phyloP scores from a whole-genome alignment of 1,140 invertebrate genomes.

The Drosophila obscura region DNA sequence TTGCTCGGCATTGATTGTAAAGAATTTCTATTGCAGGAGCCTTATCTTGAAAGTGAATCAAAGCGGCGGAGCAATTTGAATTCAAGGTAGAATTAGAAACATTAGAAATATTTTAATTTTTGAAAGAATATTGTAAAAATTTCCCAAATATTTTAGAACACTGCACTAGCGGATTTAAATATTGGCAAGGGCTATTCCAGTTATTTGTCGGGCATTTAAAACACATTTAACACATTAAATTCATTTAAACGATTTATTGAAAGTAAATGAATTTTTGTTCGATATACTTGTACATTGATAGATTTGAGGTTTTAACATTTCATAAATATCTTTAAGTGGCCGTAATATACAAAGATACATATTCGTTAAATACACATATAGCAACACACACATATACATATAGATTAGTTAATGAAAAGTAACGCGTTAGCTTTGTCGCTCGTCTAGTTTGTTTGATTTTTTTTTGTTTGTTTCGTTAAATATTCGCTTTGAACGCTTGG shows the following conservation, averaged over 20 bases:
- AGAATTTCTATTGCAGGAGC: no score
- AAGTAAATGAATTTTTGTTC: slow-evolving; percentile 61
- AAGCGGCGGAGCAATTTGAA: background rate
- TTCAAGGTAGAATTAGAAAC: no score
- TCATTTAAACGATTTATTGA: slow-evolving; percentile 64
- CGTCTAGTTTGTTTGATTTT: slow-evolving; percentile 30
- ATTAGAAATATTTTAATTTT: no score
- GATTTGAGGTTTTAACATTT: slow-evolving; percentile 60
- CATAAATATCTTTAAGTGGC: slow-evolving; percentile 58
- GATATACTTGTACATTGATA: slow-evolving; percentile 68
- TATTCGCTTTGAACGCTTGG: background rate
- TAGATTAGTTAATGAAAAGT: slow-evolving; percentile 46
- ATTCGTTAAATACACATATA: slow-evolving; percentile 72
- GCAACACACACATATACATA: slow-evolving; percentile 74
- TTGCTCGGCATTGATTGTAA: no score
- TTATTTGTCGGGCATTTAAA: no score
- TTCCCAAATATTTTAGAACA: no score
- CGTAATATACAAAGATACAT: slow-evolving; percentile 49
- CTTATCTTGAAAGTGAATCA: background rate
- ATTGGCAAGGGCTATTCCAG: no score
- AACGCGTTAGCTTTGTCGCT: slow-evolving; percentile 23
- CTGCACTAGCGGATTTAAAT: no score
- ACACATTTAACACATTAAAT: background rate
- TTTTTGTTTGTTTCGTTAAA: background rate
- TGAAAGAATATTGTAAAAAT: no score